Evolutionary conservation across 2,888 invertebrate species (phyloP).

Genomic region (Meiosimyza decipiens): DNA sequence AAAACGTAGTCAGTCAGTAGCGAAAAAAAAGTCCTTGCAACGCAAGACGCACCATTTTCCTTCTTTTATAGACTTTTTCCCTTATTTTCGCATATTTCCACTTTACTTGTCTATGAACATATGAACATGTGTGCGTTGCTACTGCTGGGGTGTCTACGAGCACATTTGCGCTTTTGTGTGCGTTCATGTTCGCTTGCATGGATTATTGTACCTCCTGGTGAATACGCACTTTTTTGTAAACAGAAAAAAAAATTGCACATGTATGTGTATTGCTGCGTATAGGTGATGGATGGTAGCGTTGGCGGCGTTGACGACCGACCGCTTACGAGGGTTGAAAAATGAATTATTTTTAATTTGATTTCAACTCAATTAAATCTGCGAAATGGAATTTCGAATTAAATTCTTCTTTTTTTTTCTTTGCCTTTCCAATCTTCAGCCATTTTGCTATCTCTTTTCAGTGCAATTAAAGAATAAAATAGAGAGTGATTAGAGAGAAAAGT

Average conservation of each 20-base stretch:
- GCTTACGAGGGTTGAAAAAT: constrained; percentile 59
- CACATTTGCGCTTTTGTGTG: constrained; percentile 8
- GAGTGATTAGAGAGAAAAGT: not conserved
- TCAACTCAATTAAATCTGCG: constrained; percentile 67
- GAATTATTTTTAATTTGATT: constrained; percentile 67
- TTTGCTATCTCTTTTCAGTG: too few species aligned
- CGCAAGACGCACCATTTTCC: constrained; percentile 10
- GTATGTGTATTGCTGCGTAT: constrained; percentile 1
- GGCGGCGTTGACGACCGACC: constrained; percentile 4
- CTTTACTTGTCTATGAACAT: not conserved
- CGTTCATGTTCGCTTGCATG: constrained; percentile 10
- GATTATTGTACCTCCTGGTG: not conserved
- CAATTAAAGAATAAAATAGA: too few species aligned
- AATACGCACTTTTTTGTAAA: constrained; percentile 8
- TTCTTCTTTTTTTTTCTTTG: constrained; percentile 45
- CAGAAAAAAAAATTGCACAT: not conserved
- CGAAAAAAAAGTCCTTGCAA: not conserved
- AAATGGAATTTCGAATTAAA: constrained; percentile 66
- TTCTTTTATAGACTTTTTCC: constrained; percentile 1
- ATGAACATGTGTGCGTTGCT: constrained; percentile 12
- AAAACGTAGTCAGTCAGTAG: not conserved
- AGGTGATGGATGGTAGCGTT: not conserved
- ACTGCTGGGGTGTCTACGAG: not conserved
- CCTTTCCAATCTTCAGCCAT: too few species aligned
- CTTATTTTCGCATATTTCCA: not conserved